Percentiles rank a stretch among this genome's conserved stretches.
Conservation (phyloP, 2,888 invertebrate genomes). For the Drosophila kanekoi region DNA sequence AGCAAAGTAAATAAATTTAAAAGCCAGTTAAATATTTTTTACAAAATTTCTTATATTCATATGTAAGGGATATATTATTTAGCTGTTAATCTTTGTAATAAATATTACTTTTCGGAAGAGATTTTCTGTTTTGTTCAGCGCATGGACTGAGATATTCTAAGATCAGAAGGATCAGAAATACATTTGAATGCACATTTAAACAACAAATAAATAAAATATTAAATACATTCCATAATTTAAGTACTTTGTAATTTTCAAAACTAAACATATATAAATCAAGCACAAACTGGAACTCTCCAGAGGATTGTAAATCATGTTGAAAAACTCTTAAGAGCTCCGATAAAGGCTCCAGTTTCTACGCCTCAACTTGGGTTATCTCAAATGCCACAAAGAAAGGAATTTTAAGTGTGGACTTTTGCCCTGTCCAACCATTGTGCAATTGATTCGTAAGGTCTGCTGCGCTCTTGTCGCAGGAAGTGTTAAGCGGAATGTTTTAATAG, state of each 20-base stretch:
- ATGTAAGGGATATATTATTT: no score
- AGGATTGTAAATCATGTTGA: slow-evolving; percentile 28
- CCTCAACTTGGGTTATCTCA: slow-evolving; percentile 20
- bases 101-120: background rate
- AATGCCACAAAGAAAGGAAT: slow-evolving; percentile 26
- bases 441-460: slow-evolving; percentile 28
- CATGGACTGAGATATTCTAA: no score
- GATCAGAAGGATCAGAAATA: no score
- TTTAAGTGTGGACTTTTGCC: slow-evolving; percentile 17
- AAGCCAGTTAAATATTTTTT: no score
- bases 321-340: slow-evolving; percentile 14
- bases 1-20: no score
- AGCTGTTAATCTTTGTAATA: no score
- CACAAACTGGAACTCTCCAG: background rate
- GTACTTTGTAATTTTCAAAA: no score
- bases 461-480: slow-evolving; percentile 78
- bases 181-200: no score
- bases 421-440: slow-evolving; percentile 46
- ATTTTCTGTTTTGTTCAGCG: no score
- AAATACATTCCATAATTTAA: no score
- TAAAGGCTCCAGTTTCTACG: slow-evolving; percentile 3
- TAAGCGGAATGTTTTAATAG: slow-evolving; percentile 80
- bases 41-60: no score
- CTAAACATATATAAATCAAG: background rate
- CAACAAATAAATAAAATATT: no score